Percentiles rank a stretch among this genome's conserved stretches.
Conservation (phyloP, 2,113 vertebrate species). For the Bettongia penicillata region DNA sequence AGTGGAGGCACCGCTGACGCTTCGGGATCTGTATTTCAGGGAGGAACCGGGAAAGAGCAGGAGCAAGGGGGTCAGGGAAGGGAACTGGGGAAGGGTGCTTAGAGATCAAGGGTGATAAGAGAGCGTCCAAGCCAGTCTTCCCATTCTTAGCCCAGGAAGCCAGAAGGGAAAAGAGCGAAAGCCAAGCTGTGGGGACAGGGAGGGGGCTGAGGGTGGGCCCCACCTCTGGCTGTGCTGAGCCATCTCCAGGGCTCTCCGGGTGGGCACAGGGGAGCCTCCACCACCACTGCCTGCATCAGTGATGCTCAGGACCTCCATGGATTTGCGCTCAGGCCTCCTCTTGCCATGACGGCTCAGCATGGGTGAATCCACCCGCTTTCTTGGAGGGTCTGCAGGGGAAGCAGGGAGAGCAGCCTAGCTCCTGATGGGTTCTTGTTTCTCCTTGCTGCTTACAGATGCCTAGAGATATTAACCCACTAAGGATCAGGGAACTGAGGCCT, state of each 20-base stretch:
- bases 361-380: conserved; percentile 94
- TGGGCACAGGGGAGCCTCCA: conserved; percentile 92
- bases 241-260: conserved; percentile 92
- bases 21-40: conserved; percentile 87
- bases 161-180: neutral
- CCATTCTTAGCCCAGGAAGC: neutral
- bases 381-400: conserved; percentile 86
- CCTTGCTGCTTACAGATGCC: no score
- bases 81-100: neutral
- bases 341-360: conserved; percentile 94
- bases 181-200: no score
- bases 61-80: neutral
- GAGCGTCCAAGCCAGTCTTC: neutral
- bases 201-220: neutral
- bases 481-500: neutral
- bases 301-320: conserved; percentile 93
- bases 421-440: no score
- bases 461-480: no score
- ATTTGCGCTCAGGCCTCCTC: conserved; percentile 92
- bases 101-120: neutral
- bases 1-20: conserved; percentile 94
- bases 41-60: neutral
- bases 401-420: no score
- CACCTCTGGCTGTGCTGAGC: conserved; percentile 95
- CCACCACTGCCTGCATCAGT: conserved; percentile 92